Base-by-base conservation (phyloP, 2,888 invertebrate genomes). In the Drosophila formosana region DNA sequence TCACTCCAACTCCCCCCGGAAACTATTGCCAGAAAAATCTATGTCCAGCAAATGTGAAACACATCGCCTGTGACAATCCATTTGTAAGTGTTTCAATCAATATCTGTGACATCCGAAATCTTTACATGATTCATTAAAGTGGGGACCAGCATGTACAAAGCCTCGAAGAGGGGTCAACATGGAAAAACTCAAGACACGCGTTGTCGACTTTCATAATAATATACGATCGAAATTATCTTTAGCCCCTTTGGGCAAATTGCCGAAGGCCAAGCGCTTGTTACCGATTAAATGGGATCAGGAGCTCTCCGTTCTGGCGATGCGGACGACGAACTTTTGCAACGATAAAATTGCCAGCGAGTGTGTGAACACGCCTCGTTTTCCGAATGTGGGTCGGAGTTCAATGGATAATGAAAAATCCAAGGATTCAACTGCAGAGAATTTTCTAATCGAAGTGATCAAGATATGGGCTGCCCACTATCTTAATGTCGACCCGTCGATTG, bases 231-330 rank as follows among this genome's bases (percentile, higher is more conserved):
- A 7, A 11, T 7, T 43, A 26, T 11, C 25, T 3, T 8, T 9
- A 1, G 0, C 0, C 3, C n/a, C 0, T 9, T 37, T 11, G 37
- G 13, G 0, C 0, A 0, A 2, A 7, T 28, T 58, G 7, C 79
- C 76, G 3, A 1, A 0, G 2, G 62, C 69, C 11, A 45, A 6
- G 1, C 1, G 1, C 0, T 25, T 69, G 2, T 11, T 51, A 1
- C 2, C 4, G 0, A 0, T 77, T 0, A 1, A 1, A 0, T 80
- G 80, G 80, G 55, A 82, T 26, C 5, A 37, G 0, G 71, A 74
- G 0, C 66, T 80, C 4, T 11, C 61, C 8, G 8, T 53, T 1
- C 41, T 80, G 26, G 80, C 80, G 4, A 82, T 82, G 80, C 62
- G 80, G 4, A 32, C 80, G 0, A 63, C 61, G 0, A 80, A 80